Conservation (phyloP, 2,888 invertebrate genomes). For the Acleris laterana region DNA sequence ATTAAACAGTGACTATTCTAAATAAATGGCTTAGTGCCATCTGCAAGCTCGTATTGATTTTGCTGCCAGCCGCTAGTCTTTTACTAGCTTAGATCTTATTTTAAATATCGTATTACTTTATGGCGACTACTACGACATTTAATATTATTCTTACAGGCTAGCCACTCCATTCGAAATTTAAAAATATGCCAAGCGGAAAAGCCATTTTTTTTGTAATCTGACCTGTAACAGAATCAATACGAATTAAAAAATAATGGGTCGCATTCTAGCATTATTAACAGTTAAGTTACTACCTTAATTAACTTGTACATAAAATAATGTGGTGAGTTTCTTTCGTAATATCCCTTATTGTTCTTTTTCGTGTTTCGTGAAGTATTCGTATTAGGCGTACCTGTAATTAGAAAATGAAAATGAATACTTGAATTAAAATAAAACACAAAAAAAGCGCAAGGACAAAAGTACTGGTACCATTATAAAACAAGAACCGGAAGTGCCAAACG, state of each 20-base stretch:
- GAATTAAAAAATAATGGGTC: constrained; percentile 12
- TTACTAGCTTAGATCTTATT: too few relatives aligned
- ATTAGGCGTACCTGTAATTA: constrained; percentile 76
- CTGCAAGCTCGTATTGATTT: constrained; percentile 20
- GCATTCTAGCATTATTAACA: constrained; percentile 29
- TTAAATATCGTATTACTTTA: too few relatives aligned
- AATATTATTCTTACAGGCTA: too few relatives aligned
- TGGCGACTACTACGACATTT: too few relatives aligned
- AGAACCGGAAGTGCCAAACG: constrained; percentile 39
- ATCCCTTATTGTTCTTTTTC: constrained; percentile 59
- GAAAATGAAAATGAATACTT: constrained; percentile 31
- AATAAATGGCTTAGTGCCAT: constrained; percentile 22
- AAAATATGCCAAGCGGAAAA: too few relatives aligned
- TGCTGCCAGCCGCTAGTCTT: constrained; percentile 1
- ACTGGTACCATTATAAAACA: constrained; percentile 65
- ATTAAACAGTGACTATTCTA: constrained; percentile 29
- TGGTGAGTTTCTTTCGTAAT: constrained; percentile 60
- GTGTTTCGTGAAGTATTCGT: constrained; percentile 54
- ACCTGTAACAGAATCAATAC: constrained; percentile 12
- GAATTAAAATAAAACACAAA: constrained; percentile 31
- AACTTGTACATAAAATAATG: constrained; percentile 67
- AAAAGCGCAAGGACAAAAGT: constrained; percentile 42
- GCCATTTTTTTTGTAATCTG: neutral
- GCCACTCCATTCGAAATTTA: too few relatives aligned
- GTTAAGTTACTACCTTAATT: constrained; percentile 48